Conservation (phyloP, 2,888 invertebrate genomes). For the Galeruca laticollis region DNA sequence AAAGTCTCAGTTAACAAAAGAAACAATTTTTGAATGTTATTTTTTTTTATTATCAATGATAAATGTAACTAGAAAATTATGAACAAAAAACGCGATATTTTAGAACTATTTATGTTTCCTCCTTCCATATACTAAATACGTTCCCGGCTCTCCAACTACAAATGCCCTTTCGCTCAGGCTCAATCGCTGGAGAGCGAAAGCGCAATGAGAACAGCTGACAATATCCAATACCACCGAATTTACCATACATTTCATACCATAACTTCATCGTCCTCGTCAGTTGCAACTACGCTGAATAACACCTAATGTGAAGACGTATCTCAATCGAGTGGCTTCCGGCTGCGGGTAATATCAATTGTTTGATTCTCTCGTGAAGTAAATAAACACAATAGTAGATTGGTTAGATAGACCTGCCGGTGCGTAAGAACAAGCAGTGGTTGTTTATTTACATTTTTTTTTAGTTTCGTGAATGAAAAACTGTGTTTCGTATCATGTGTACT, state of each 20-base stretch:
- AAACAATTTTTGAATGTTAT: too few species aligned
- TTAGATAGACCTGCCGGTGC: conserved; percentile 13
- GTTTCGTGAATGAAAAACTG: conserved; percentile 19
- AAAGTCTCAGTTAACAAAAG: too few species aligned
- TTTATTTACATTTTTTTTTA: conserved; percentile 5
- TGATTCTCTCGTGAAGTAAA: conserved; percentile 12
- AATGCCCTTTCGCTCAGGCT: conserved; percentile 18
- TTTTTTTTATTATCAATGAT: too few species aligned
- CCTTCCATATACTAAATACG: not conserved
- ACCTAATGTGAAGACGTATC: conserved; percentile 14
- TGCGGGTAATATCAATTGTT: conserved; percentile 14
- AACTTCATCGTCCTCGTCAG: conserved; percentile 9
- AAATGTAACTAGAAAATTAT: too few species aligned
- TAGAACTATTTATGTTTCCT: too few species aligned
- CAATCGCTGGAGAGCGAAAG: conserved; percentile 24
- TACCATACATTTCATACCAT: conserved; percentile 15
- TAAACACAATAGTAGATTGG: conserved; percentile 12
- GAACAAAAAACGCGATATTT: too few species aligned
- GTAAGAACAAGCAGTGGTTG: conserved; percentile 5
- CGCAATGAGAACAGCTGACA: conserved; percentile 23
- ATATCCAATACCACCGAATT: conserved; percentile 17
- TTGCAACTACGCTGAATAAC: conserved; percentile 9
- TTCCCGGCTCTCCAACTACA: conserved; percentile 9
- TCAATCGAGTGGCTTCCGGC: conserved; percentile 15
- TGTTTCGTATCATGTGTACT: conserved; percentile 3